phyloP scores from a whole-genome alignment of 2,113 vertebrate genomes.

The Lota lota region DNA sequence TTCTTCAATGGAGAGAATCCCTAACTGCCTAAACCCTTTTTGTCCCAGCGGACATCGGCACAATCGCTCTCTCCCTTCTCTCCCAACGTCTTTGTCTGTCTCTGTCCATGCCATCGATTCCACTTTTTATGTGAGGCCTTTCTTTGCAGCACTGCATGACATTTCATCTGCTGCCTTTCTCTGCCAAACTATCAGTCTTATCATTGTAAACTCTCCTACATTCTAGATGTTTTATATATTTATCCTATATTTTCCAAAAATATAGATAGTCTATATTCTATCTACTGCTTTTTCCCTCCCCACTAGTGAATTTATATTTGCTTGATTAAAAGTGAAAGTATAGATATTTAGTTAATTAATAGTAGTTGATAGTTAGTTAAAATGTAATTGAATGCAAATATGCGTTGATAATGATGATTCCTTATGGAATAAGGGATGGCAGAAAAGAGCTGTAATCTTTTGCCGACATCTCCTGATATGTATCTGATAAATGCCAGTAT shows the following conservation, averaged over 20 bases:
- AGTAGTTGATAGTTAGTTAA: conserved; percentile 75
- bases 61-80: conserved; percentile 50
- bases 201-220: background rate
- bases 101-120: conserved; percentile 27
- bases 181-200: background rate
- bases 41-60: conserved; percentile 59
- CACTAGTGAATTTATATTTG: conserved; percentile 48
- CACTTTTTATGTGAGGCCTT: background rate
- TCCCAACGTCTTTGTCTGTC: conserved; percentile 37
- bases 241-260: too few relatives aligned
- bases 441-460: conserved; percentile 77
- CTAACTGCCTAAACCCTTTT: conserved; percentile 16
- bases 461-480: conserved; percentile 78
- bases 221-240: background rate
- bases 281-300: too few relatives aligned
- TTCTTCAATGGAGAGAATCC: conserved; percentile 34
- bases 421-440: conserved; percentile 85
- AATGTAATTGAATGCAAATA: conserved; percentile 97
- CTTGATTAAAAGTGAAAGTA: conserved; percentile 94
- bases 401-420: conserved; percentile 95
- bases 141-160: background rate
- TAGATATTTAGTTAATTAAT: conserved; percentile 30
- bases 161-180: background rate
- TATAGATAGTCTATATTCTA: too few relatives aligned
- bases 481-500: conserved; percentile 29